Percentiles rank a stretch among this genome's conserved stretches.
Conservation (phyloP, 2,888 invertebrate genomes). For the Adela reaumurella region DNA sequence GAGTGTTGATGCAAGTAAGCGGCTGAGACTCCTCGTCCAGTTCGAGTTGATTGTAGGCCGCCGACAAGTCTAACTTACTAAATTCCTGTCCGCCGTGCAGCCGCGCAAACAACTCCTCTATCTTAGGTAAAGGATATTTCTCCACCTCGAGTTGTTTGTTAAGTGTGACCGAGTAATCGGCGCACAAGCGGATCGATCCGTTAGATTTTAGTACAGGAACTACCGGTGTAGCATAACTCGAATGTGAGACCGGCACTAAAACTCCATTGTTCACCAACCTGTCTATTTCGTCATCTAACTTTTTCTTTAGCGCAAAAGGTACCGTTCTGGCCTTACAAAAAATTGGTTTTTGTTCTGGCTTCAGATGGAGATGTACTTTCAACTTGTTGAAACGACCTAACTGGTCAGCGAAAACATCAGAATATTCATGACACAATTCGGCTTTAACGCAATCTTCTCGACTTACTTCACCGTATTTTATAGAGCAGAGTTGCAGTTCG, state of each 20-base stretch:
- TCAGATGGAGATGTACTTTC: not conserved
- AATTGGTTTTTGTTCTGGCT: not conserved
- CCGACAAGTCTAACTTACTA: constrained; percentile 14
- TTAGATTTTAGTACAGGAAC: constrained; percentile 13
- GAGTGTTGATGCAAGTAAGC: constrained; percentile 1
- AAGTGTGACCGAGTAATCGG: constrained; percentile 15
- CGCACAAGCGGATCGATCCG: constrained; percentile 11
- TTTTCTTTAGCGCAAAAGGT: constrained; percentile 15
- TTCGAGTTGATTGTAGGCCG: too few species aligned
- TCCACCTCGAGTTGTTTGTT: constrained; percentile 16
- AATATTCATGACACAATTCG: not conserved
- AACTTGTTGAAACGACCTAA: not conserved
- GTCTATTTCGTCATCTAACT: constrained; percentile 15
- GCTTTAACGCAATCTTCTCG: not conserved
- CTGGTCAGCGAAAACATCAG: not conserved
- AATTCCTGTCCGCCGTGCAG: constrained; percentile 14
- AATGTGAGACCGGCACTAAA: constrained; percentile 11
- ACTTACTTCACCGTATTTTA: not conserved
- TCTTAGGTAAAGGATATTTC: constrained; percentile 14
- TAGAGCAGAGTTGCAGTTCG: constrained; percentile 6
- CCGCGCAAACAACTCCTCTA: constrained; percentile 14
- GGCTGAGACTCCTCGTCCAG: not conserved
- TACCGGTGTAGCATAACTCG: constrained; percentile 14
- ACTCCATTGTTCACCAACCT: constrained; percentile 13
- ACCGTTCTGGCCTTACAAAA: constrained; percentile 12